A percentile compares a stretch with the other conserved stretches of the same genome.
These are phyloP conservation scores for Megaustenia siamemsis DNA, from an alignment of 2,888 invertebrate genomes.

Conservation along the genomic window DNA sequence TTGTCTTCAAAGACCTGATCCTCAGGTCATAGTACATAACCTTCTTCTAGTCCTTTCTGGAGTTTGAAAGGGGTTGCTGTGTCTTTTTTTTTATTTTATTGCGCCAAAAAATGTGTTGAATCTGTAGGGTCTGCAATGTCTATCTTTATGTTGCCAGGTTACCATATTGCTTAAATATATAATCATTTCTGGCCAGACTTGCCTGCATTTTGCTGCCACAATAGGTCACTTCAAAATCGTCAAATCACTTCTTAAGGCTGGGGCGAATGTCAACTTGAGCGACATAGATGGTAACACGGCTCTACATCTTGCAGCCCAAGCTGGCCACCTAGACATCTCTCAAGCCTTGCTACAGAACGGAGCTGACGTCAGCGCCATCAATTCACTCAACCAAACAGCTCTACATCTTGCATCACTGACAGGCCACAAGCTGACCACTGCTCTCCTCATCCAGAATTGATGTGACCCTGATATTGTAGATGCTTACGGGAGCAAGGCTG, in stretches of 20 bases:
- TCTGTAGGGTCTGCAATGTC: too few relatives aligned
- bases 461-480: constrained; percentile 64
- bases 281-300: constrained; percentile 72
- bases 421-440: constrained; percentile 60
- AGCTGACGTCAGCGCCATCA: constrained; percentile 66
- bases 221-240: constrained; percentile 40
- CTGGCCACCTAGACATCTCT: constrained; percentile 63
- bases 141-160: too few relatives aligned
- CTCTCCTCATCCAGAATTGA: constrained; percentile 63
- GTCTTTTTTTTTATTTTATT: too few relatives aligned
- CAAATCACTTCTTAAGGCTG: constrained; percentile 62
- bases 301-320: constrained; percentile 65
- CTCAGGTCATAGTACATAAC: too few relatives aligned
- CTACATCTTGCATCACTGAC: constrained; percentile 67
- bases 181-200: constrained; percentile 34
- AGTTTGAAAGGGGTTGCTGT: too few relatives aligned
- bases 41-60: too few relatives aligned
- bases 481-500: constrained; percentile 43
- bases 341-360: constrained; percentile 63
- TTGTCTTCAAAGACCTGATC: too few relatives aligned
- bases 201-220: constrained; percentile 46
- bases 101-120: too few relatives aligned
- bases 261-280: constrained; percentile 67
- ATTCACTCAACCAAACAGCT: constrained; percentile 67
- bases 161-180: too few relatives aligned